Conservation (phyloP, 2,797 vertebrate genomes). For the Loris lydekkerianus region DNA sequence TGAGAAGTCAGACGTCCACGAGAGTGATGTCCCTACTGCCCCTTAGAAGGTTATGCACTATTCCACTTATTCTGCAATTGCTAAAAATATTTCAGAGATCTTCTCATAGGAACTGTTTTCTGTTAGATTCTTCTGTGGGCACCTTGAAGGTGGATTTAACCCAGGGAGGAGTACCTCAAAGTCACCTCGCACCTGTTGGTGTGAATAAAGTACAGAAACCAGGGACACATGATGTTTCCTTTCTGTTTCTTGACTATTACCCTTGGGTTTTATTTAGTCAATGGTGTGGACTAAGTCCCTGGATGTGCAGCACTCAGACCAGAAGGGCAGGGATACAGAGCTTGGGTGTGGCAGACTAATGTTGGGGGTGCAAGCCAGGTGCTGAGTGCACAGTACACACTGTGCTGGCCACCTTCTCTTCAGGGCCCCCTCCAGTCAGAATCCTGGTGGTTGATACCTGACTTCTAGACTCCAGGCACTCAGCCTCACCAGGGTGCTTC, state of each 20-base stretch:
- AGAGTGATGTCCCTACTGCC: background rate
- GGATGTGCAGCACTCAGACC: background rate
- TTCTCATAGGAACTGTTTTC: background rate
- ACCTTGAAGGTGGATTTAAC: background rate
- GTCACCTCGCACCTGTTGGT: background rate
- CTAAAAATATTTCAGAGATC: background rate
- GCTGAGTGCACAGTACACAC: rapidly evolving
- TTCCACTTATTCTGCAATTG: background rate
- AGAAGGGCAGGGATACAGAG: background rate
- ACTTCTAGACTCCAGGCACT: background rate
- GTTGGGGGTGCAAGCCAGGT: no score
- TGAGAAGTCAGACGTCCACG: background rate
- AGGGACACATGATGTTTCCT: rapidly evolving
- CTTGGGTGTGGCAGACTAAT: no score
- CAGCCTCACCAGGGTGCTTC: background rate
- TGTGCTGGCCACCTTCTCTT: background rate
- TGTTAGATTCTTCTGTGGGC: background rate
- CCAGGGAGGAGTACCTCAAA: background rate
- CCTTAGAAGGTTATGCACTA: rapidly evolving
- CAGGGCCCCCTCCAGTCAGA: no score
- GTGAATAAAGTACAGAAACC: background rate
- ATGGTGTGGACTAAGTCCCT: background rate
- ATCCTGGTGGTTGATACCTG: background rate
- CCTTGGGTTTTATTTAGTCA: background rate
- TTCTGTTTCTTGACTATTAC: background rate